Conservation (phyloP, 92 coral and sea anemone species). For the Porites lobata region DNA sequence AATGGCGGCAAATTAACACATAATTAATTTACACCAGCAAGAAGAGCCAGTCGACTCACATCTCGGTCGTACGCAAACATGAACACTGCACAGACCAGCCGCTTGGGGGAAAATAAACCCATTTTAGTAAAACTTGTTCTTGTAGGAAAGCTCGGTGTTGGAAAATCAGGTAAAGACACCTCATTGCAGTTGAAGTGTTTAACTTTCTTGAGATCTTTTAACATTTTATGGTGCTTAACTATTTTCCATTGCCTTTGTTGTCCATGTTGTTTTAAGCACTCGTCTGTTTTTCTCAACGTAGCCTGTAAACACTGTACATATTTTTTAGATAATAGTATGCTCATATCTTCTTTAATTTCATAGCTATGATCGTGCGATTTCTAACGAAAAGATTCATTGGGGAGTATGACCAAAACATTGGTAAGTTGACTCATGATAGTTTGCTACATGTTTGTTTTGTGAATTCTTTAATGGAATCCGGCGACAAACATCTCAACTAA, state of each 20-base stretch:
- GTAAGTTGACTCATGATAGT: constrained; percentile 35
- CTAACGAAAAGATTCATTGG: constrained; percentile 92
- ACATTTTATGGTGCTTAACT: constrained; percentile 1
- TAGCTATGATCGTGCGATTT: constrained; percentile 92
- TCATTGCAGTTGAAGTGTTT: background rate
- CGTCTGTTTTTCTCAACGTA: too few relatives aligned
- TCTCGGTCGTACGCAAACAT: background rate
- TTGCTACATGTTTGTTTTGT: background rate
- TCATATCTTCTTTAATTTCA: background rate
- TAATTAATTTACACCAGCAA: constrained; percentile 10
- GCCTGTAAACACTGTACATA: background rate
- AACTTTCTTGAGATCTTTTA: background rate
- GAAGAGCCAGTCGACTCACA: background rate
- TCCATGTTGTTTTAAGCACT: constrained; percentile 2
- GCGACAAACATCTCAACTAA: constrained; percentile 20
- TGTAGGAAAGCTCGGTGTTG: constrained; percentile 84
- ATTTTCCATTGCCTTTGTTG: constrained; percentile 3
- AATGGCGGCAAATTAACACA: constrained; percentile 29
- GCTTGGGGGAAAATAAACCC: constrained; percentile 48
- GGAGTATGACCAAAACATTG: constrained; percentile 90
- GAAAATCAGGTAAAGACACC: constrained; percentile 75
- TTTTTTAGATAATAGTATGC: too few relatives aligned
- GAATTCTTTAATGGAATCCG: background rate
- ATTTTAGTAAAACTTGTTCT: constrained; percentile 71
- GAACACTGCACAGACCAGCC: constrained; percentile 18